Evolutionary conservation across 1,140 invertebrate genomes (phyloP), one percentile per base, ranked within the genome.

Genomic region (Pseudomyrmex gracilis): DNA sequence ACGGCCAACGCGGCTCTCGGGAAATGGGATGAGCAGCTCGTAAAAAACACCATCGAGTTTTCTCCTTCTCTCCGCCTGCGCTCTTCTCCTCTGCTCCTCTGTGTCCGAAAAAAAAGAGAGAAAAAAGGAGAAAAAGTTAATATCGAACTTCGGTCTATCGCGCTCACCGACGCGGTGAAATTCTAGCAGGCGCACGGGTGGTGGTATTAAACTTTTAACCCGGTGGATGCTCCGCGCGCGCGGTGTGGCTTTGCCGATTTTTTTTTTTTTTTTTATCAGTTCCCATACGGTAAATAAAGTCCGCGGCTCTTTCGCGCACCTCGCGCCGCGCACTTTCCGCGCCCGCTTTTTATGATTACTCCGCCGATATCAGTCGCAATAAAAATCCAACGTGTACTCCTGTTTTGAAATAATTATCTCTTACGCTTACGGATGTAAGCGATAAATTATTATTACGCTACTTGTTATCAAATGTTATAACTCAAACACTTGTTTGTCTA

Each of bases 21-120:
- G 70, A 68, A 83, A 76, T 55, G 67, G 82, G 51, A 86, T 78
- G 68, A 74, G 51, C 74, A 66, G 77, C 51, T 74, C 73, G 53
- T 60, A 85, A 87, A 85, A 83, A 87, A 89, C 71, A 84, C 51
- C 63, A 66, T 83, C 60, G 57, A 67, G 61, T 66, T 78, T 58
- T 45, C 47, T 55, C 45, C 15, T 49, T 12, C 20, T 24, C 20
- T 22, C 66, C 20, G 7, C 49, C 13, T 49, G 7, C 24, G 8
- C 64, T 4, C 24, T 15, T 20, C 45, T 15, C 64, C 17, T 20
- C 34, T 34, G 12, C n/a, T 55, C 34, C 20, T 55, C 64, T 15
- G 13, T 20, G 74, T 2, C 47, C 63, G 51, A 57, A 80, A 68
- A 76, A 67, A 80, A 71, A 43, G 66, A 8, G 74, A 45, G 17